A percentile compares a stretch with the other conserved stretches of the same genome.
Evolutionary conservation across 2,113 vertebrate genomes (phyloP).

Genomic region (Myrmecobius fasciatus): DNA sequence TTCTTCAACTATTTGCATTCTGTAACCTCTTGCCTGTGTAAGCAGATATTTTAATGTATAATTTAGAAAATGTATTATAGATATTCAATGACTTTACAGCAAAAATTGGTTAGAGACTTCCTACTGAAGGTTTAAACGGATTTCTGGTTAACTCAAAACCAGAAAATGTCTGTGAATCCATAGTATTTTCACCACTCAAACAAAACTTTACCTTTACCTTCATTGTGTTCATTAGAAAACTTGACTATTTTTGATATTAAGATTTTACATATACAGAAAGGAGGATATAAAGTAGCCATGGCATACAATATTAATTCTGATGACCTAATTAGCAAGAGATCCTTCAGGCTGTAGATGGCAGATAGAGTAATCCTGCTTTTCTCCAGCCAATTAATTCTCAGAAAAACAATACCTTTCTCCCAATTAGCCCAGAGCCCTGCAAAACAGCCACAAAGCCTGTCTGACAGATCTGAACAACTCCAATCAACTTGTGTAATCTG

Average conservation of each 20-base stretch:
- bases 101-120: background rate
- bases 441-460: background rate
- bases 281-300: slow-evolving; percentile 96
- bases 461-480: background rate
- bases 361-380: background rate
- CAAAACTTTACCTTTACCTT: slow-evolving; percentile 91
- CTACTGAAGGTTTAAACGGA: slow-evolving; percentile 83
- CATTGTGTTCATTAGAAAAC: slow-evolving; percentile 95
- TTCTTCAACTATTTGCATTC: background rate
- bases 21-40: background rate
- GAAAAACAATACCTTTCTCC: background rate
- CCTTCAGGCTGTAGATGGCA: slow-evolving; percentile 67
- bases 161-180: slow-evolving; percentile 95
- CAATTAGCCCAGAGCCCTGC: background rate
- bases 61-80: background rate
- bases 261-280: slow-evolving; percentile 98
- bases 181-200: slow-evolving; percentile 89
- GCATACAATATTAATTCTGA: slow-evolving; percentile 98
- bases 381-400: background rate
- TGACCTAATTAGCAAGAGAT: slow-evolving; percentile 99
- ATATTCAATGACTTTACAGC: too few relatives aligned
- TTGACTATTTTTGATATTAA: slow-evolving; percentile 95
- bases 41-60: background rate
- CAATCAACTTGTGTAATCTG: background rate
- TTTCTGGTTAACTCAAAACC: slow-evolving; percentile 95